Conservation (phyloP, 2,888 invertebrate genomes). For the Agrochola lychnidis region DNA sequence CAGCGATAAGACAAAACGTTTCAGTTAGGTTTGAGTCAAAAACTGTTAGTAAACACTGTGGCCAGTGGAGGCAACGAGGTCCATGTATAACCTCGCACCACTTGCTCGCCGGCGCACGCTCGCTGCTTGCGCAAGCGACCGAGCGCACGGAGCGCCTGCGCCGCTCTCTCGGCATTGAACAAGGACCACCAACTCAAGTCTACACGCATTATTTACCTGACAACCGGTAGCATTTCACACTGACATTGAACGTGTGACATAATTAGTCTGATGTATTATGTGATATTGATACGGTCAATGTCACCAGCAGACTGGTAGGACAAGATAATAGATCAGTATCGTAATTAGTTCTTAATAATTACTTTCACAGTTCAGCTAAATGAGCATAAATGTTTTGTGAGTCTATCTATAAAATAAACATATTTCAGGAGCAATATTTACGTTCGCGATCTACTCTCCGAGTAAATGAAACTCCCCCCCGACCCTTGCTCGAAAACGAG, state of each 20-base stretch:
- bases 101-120: conserved; percentile 74
- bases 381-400: background rate
- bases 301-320: conserved; percentile 27
- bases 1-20: background rate
- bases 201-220: conserved; percentile 62
- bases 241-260: conserved; percentile 65
- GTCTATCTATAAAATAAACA: background rate
- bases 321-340: conserved; percentile 14
- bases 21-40: conserved; percentile 18
- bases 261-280: conserved; percentile 59
- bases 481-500: too few species aligned
- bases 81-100: conserved; percentile 88
- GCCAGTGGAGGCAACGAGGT: conserved; percentile 75
- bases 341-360: background rate
- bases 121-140: conserved; percentile 76
- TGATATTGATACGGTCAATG: conserved; percentile 56
- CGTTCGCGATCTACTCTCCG: too few species aligned
- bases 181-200: conserved; percentile 74
- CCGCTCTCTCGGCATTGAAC: conserved; percentile 89
- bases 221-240: conserved; percentile 58
- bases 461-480: too few species aligned
- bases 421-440: background rate
- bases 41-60: conserved; percentile 44
- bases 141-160: conserved; percentile 65
- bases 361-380: background rate